Base-by-base conservation (phyloP, 64 coral and sea anemone genomes). In the Astreopora myriophthalma region DNA sequence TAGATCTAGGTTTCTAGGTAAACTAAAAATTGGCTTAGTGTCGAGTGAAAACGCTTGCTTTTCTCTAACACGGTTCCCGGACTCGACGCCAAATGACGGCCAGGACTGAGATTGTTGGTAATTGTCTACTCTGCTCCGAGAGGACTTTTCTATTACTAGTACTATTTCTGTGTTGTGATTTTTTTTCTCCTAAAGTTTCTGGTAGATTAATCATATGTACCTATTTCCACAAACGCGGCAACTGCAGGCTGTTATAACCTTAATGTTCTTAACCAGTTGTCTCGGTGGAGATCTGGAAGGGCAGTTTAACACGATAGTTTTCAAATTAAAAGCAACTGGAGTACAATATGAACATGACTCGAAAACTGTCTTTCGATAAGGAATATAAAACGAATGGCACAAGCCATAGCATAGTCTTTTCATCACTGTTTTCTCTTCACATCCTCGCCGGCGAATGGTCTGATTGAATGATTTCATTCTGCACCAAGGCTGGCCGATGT, bases 391-490 rank as follows among this genome's bases (percentile, higher is more conserved):
- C 38, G 90, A 92, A 55, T 69, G 52, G 36, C 90, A 92, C 8
- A 76, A 70, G 8, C 90, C 90, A 24, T 48, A 92, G 72, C 90
- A 92, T n/a, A 92, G 9, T 30, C 76, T 74, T 36, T 92, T 92
- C 1, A 3, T 39, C 3, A 91, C 30, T 33, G 24, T 81, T n/a
- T 35, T 51, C 17, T 39, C 19, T n/a, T 48, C 76, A 40, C 89
- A 91, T 1, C 89, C 89, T 46, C 75, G 63, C 7, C 49, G 76
- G 32, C 89, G 62, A 57, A 91, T 71, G 5, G 44, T 83, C 19
- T 91, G 89, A 30, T 29, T 9, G 25, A 91, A 36, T 14, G 40
- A 62, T 27, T 37, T 69, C 89, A 82, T 91, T 8, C 28, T 70
- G 44, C 89, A 91, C 76, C 57, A 83, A 0, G 52, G 52, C 9